Percentiles rank a stretch among this genome's conserved stretches.
These are phyloP conservation scores for Condylostylus longicornis DNA, from an alignment of 1,140 invertebrate genomes.

Conservation along the genomic window DNA sequence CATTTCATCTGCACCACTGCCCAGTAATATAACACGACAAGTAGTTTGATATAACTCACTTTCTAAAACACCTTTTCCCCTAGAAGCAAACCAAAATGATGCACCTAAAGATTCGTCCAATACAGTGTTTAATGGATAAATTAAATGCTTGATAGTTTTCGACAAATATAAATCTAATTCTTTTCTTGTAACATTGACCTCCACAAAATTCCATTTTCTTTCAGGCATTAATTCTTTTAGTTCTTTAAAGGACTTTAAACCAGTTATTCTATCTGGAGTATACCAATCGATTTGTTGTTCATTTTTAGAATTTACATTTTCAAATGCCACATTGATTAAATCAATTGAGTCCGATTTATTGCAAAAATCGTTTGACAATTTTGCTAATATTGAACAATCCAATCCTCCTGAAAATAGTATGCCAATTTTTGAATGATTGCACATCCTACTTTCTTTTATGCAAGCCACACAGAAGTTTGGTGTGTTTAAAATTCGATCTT, in stretches of 20 bases:
- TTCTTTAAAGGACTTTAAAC: slow-evolving; percentile 54
- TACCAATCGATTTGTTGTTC: slow-evolving; percentile 14
- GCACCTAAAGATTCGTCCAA: slow-evolving; percentile 92
- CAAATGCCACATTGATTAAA: slow-evolving; percentile 94
- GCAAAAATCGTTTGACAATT: slow-evolving; percentile 60
- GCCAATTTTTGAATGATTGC: slow-evolving; percentile 60
- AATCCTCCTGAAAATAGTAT: slow-evolving; percentile 91
- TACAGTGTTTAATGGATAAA: slow-evolving; percentile 70
- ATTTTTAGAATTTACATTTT: slow-evolving; percentile 33
- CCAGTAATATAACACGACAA: slow-evolving; percentile 65
- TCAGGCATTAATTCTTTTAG: slow-evolving; percentile 50
- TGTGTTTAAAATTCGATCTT: slow-evolving; percentile 44
- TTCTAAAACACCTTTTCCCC: slow-evolving; percentile 42
- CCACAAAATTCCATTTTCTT: slow-evolving; percentile 42
- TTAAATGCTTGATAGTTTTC: slow-evolving; percentile 51
- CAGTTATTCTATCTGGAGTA: slow-evolving; percentile 71
- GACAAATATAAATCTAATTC: slow-evolving; percentile 46
- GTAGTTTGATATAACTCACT: slow-evolving; percentile 37
- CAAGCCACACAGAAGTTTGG: slow-evolving; percentile 52
- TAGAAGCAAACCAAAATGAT: slow-evolving; percentile 89
- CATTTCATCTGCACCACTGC: slow-evolving; percentile 93
- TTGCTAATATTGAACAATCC: slow-evolving; percentile 80
- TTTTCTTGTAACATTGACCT: slow-evolving; percentile 56
- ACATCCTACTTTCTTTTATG: slow-evolving; percentile 28
- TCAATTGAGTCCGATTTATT: slow-evolving; percentile 61